Base-by-base conservation (phyloP, 2,113 vertebrate genomes). In the Calonectris borealis region DNA sequence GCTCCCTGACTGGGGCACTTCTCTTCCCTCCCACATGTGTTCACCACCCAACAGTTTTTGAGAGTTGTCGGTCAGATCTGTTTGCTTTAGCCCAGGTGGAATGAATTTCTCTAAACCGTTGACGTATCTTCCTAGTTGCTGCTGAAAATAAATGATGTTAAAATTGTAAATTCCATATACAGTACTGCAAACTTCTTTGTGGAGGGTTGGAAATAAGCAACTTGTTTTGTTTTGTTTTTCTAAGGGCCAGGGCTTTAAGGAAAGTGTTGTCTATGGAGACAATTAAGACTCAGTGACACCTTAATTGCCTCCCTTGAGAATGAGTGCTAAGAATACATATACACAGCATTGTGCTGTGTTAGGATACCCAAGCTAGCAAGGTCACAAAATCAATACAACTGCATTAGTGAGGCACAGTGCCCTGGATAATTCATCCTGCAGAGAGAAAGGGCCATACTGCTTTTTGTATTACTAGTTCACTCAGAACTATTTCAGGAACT, bases 1-100 rank as follows among this genome's bases (percentile, higher is more conserved):
- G 16, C 51, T 64, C 55, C 32, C 32, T 13, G 27, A 1, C 16
- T 7, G 5, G 29, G 46, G 27, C 3, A 10, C 17, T 80, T 31
- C 65, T 54, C 13, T 26, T 27, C 26, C 14, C 5, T 71, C 84
- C 61, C 27, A 4, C 34, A 0, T 0, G 0, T 4, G 3, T 31
- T 52, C 49, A 21, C 44, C 21, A 14, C 34, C 15, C 58, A 27
- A 10, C 77, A 46, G 26, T 36, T 77, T 77, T 11, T 6, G 26
- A 52, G 60, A 58, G 31, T 3, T 61, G 6, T 29, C 3, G 1
- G 38, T 42, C 68, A 31, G 42, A 42, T 58, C 40, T 15, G 10
- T 86, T 92, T 58, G 34, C 52, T 27, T 24, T 29, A 62, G 42
- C 13, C 38, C 46, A 25, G 51, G 60, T 75, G 34, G 49, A 73